Evolutionary conservation across 2,797 vertebrate species (phyloP), one percentile per base, ranked within the genome.

Genomic region (Protosalanx chinensis): DNA sequence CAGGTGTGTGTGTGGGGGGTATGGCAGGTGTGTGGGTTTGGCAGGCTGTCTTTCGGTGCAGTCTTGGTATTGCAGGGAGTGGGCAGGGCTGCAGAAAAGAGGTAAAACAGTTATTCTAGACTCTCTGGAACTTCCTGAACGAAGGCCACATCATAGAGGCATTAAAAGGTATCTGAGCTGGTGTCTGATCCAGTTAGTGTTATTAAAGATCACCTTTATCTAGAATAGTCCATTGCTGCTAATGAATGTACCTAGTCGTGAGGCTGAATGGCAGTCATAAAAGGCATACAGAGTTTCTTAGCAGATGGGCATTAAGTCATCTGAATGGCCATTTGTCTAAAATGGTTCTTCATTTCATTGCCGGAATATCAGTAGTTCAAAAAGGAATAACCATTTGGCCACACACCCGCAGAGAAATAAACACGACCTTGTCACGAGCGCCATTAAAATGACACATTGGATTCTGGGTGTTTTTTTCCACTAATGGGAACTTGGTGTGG

Each of bases 391-490:
- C 29, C 53, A 7, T 8, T 46, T 46, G 10, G 41, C 10, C 41
- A 12, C 41, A 13, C 2, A 46, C 41, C 41, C 41, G 5, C 3
- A 32, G 78, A 77, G 80, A 75, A 73, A 86, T 75, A 82, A 79
- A 81, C 79, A 75, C 35, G 76, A 84, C 85, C 81, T 79, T 82
- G 88, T 84, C 74, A 71, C 20, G 56, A 58, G 64, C 75, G 76
- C 82, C 71, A 76, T 85, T 85, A 81, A 72, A 77, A 78, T 81
- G 82, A 90, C 64, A 78, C 82, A 88, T 81, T 75, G 61, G 69
- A 64, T 75, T 59, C 23, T 49, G 56, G 61, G 68, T 64, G 72
- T 78, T 79, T 65, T 79, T 65, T 67, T 67, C 67, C 37, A 62
- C 63, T 77, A 69, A 71, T 72, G 72, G 68, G 76, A 83, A 79